These are phyloP conservation scores for Leptosomus discolor DNA, from an alignment of 2,113 vertebrate species.

Conservation along the genomic window DNA sequence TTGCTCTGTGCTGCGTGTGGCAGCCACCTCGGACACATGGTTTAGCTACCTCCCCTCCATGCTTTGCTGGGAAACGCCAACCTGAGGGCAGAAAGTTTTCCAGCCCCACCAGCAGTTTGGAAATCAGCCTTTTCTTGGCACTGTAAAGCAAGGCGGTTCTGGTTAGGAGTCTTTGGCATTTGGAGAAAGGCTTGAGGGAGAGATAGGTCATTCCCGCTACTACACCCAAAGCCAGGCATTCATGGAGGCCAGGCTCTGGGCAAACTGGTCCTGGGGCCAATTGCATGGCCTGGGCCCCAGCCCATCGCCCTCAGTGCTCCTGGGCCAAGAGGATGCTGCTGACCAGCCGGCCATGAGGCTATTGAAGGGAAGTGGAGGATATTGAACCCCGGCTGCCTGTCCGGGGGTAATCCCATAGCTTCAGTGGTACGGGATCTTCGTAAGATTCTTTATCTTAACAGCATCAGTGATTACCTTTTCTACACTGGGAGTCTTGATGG, in stretches of 20 bases:
- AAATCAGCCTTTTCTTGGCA: not conserved
- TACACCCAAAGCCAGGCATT: not conserved
- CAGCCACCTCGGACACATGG: not conserved
- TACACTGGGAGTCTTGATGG: rapidly evolving
- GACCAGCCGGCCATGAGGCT: not conserved
- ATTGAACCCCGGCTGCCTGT: not conserved
- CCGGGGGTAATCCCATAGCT: not conserved
- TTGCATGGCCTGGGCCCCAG: not conserved
- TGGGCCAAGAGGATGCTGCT: not conserved
- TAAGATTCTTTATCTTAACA: not conserved
- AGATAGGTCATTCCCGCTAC: not conserved
- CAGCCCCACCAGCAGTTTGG: not conserved
- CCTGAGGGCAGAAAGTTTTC: not conserved
- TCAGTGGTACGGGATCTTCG: not conserved
- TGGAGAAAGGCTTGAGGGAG: not conserved
- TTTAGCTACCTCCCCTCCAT: not conserved
- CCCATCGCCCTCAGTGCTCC: not conserved
- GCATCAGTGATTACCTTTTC: not conserved
- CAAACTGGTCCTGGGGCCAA: not conserved
- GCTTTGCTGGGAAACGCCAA: not conserved
- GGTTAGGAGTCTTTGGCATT: not conserved
- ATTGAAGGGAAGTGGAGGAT: not conserved
- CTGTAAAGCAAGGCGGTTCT: not conserved
- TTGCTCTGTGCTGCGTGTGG: conserved; percentile 4
- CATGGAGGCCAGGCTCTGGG: not conserved